phyloP scores from a whole-genome alignment of 1,140 invertebrate genomes.

The Formica selysi region DNA sequence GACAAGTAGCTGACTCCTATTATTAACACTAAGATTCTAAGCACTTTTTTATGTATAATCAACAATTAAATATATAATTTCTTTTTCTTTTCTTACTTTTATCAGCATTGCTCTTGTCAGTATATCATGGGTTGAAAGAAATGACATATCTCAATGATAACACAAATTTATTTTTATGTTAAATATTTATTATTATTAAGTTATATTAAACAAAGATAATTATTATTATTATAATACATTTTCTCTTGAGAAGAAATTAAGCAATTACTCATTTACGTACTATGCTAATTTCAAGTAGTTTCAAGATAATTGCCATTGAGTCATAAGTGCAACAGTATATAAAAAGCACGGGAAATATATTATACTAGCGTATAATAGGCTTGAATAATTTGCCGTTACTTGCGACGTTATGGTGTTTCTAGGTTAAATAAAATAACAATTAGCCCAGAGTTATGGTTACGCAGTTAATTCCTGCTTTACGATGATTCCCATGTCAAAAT shows the following conservation, averaged over 20 bases:
- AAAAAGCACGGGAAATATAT: conserved; percentile 23
- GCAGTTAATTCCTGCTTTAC: neutral
- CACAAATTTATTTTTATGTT: too few species aligned
- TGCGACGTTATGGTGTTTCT: conserved; percentile 1
- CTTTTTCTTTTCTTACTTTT: neutral
- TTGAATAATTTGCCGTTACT: conserved; percentile 23
- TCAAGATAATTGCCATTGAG: neutral
- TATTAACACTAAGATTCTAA: neutral
- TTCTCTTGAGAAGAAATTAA: neutral
- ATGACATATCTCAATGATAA: neutral
- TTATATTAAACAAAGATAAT: too few species aligned
- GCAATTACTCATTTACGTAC: neutral
- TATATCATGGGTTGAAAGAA: neutral
- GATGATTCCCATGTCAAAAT: conserved; percentile 30
- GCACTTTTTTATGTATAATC: neutral
- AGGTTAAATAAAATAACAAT: conserved; percentile 45
- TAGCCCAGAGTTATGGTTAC: conserved; percentile 20
- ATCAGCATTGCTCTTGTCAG: neutral
- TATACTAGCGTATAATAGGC: neutral
- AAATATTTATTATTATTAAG: too few species aligned
- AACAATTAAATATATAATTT: neutral
- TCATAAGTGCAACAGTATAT: neutral
- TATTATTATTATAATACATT: too few species aligned
- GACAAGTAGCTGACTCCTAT: neutral
- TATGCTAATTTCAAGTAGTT: neutral